Percentiles rank a stretch among this genome's conserved stretches.
Conservation (phyloP, 2,113 vertebrate genomes). For the Rhipidura dahli region DNA sequence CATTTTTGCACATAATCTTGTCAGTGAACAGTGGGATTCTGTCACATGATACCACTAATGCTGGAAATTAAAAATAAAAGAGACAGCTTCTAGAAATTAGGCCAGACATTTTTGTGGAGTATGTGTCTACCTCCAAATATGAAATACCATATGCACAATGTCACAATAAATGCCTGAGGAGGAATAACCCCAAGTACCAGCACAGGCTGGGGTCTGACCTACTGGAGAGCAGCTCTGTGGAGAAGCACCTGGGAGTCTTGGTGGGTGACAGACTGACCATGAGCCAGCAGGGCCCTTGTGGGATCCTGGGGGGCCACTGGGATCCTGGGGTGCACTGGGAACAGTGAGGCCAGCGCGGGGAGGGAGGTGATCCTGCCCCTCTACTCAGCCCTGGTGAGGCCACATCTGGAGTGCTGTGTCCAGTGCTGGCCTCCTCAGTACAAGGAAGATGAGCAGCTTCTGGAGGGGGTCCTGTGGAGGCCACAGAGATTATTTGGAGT, state of each 20-base stretch:
- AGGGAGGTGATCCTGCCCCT: neutral
- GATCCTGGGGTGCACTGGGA: neutral
- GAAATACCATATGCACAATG: accelerated
- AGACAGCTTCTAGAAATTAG: neutral
- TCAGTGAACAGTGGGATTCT: neutral
- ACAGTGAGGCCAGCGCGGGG: accelerated
- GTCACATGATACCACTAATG: neutral
- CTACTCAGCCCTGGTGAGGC: accelerated
- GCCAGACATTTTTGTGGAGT: too few species aligned
- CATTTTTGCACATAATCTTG: neutral
- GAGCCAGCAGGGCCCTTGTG: accelerated
- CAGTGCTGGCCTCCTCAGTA: neutral
- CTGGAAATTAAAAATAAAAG: neutral
- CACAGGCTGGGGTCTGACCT: too few species aligned
- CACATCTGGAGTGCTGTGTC: neutral
- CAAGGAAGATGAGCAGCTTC: neutral
- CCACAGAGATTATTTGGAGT: neutral
- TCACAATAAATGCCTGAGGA: neutral
- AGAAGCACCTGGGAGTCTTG: neutral
- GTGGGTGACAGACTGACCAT: neutral
- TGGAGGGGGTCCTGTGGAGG: neutral
- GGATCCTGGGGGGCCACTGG: accelerated
- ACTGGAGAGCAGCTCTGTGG: neutral
- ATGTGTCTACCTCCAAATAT: accelerated
- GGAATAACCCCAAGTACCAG: neutral